Conservation (phyloP, 1,140 invertebrate species). For the Drosophila bocqueti region DNA sequence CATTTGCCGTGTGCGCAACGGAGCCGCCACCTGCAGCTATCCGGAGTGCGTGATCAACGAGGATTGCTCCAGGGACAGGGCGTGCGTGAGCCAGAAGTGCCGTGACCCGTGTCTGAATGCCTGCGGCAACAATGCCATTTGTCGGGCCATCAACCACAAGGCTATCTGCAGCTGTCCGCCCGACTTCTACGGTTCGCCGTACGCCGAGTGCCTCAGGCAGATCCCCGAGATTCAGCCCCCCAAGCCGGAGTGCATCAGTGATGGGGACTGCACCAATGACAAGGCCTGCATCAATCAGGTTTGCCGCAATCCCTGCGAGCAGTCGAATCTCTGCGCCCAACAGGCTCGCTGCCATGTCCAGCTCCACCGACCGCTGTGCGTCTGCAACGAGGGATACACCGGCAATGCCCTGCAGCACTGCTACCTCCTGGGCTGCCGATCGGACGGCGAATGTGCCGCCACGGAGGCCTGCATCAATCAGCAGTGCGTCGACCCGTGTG, state of each 20-base stretch:
- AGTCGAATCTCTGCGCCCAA: constrained; percentile 89
- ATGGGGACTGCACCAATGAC: constrained; percentile 93
- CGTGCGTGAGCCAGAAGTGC: constrained; percentile 93
- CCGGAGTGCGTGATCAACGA: constrained; percentile 94
- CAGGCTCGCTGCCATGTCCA: constrained; percentile 93
- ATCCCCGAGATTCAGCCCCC: constrained; percentile 85
- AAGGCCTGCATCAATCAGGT: constrained; percentile 92
- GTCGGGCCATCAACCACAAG: constrained; percentile 92
- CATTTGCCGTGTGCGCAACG: constrained; percentile 90
- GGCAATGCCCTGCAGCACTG: constrained; percentile 91
- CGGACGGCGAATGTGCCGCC: constrained; percentile 93
- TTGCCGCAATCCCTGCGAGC: constrained; percentile 92
- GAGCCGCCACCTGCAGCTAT: constrained; percentile 90
- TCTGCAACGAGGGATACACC: constrained; percentile 92
- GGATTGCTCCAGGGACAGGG: constrained; percentile 92
- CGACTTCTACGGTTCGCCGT: constrained; percentile 92
- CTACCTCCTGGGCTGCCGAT: constrained; percentile 90
- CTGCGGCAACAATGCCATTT: constrained; percentile 94
- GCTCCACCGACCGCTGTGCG: constrained; percentile 93
- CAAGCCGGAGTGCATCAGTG: constrained; percentile 91
- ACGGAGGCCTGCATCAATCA: constrained; percentile 93
- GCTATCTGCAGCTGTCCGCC: constrained; percentile 92
- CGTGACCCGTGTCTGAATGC: constrained; percentile 92
- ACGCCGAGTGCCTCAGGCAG: constrained; percentile 89
- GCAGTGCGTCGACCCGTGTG: constrained; percentile 93